Conservation (phyloP, 2,113 vertebrate species). For the Atlantisia rogersi region DNA sequence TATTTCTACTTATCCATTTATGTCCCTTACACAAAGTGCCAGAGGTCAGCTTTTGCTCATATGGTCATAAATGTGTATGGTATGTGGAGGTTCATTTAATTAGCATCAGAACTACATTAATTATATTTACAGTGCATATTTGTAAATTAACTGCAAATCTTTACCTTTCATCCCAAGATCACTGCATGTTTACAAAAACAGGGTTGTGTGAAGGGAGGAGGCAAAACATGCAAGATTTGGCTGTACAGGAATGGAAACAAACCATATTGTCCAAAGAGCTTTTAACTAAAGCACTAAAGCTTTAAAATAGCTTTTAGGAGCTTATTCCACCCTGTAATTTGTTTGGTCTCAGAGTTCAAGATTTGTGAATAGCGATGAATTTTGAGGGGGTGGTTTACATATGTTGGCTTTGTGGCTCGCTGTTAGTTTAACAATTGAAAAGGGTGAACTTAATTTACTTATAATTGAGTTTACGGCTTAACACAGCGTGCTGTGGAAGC, state of each 20-base stretch:
- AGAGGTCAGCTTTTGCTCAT: background rate
- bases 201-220: background rate
- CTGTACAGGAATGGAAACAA: background rate
- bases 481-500: background rate
- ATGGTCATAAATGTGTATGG: background rate
- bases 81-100: background rate
- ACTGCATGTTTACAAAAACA: background rate
- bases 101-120: background rate
- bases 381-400: slow-evolving; percentile 34
- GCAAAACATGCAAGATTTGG: background rate
- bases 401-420: background rate
- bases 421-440: background rate
- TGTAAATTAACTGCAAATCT: background rate
- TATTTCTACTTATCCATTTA: background rate
- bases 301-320: background rate
- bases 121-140: background rate
- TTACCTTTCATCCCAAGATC: background rate
- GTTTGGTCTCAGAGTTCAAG: background rate
- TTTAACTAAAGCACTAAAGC: background rate
- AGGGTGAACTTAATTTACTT: slow-evolving; percentile 7
- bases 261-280: background rate
- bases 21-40: background rate
- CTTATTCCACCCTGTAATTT: background rate
- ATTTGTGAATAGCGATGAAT: background rate
- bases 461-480: slow-evolving; percentile 16